Base-by-base conservation (phyloP, 2,888 invertebrate genomes). In the Tanypteryx hageni region DNA sequence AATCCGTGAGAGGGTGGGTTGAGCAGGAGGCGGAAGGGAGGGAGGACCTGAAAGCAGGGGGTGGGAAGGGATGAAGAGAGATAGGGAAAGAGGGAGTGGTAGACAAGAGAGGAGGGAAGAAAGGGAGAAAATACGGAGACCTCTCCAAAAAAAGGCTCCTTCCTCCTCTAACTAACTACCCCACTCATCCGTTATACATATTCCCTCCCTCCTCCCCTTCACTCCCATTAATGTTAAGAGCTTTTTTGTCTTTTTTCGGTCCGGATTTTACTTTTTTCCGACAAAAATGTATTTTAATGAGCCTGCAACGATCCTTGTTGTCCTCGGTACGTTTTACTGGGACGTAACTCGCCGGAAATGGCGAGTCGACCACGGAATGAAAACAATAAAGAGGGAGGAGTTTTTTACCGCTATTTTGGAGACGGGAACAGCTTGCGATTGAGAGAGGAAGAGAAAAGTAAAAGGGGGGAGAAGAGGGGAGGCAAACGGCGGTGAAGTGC, bases 121-220 rank as follows among this genome's bases (percentile, higher is more conserved):
- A 83, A 44, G 44, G 44, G 68, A 68, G 64, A 89, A 89, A 68
- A 89, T 89, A 68, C 68, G 68, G 89, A 76, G 27, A 68, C 64
- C 64, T 27, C 64, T 89, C 86, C 16, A 89, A 89, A 89, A 64
- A 89, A 89, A 18, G 10, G 83, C 83, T 83, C 83, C 83, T 83
- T 89, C 64, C 61, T 64, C 68, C 89, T 64, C 89, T 89, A 89
- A 89, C 89, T 89, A 89, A 89, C 89, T 89, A 89, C 89, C 89
- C 89, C 68, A 89, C 89, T 89, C 89, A 89, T 89, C 89, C 89
- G 58, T 76, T 76, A 76, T 76, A 76, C 76, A 76, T 14, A 76
- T 76, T 22, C 76, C 76, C 68, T 44, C 44, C 44, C 44, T 44
- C 44, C 5, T 5, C 44, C 44, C 44, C 44, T 44, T 76, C 76